Conservation (phyloP, 2,888 invertebrate genomes). For the Cantharis rustica region DNA sequence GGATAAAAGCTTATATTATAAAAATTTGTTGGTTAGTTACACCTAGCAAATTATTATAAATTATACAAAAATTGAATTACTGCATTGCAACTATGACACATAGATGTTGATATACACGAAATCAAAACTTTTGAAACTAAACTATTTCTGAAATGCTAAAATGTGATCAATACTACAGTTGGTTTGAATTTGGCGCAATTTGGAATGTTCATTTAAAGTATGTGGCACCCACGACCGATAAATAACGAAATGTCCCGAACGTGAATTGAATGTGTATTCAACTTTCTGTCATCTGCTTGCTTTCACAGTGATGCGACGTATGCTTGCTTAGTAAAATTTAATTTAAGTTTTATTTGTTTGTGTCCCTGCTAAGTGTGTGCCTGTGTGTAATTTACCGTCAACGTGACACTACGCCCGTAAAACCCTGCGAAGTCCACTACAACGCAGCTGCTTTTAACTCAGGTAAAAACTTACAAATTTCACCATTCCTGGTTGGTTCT, state of each 20-base stretch:
- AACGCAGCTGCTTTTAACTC: conserved; percentile 34
- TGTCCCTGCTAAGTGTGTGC: conserved; percentile 55
- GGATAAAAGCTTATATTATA: neutral
- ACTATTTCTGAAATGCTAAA: neutral
- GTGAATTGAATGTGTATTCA: conserved; percentile 44
- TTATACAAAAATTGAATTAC: neutral
- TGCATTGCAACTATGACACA: neutral
- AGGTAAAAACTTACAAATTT: conserved; percentile 40
- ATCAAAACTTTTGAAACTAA: neutral
- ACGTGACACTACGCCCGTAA: conserved; percentile 42
- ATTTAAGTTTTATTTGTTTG: conserved; percentile 56
- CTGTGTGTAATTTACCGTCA: conserved; percentile 44
- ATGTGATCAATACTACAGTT: conserved; percentile 52
- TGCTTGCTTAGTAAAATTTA: conserved; percentile 57
- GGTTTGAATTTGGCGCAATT: conserved; percentile 51
- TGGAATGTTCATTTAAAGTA: conserved; percentile 42
- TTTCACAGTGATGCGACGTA: conserved; percentile 68
- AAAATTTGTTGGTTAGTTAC: neutral
- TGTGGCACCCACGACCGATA: conserved; percentile 45
- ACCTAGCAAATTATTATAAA: neutral
- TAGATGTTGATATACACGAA: neutral
- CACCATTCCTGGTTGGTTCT: conserved; percentile 42
- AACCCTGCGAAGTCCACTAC: conserved; percentile 38
- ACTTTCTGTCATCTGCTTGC: conserved; percentile 70
- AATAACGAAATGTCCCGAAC: conserved; percentile 47